These are phyloP conservation scores for Lottia scabra DNA, from an alignment of 2,888 invertebrate species.

Conservation along the genomic window DNA sequence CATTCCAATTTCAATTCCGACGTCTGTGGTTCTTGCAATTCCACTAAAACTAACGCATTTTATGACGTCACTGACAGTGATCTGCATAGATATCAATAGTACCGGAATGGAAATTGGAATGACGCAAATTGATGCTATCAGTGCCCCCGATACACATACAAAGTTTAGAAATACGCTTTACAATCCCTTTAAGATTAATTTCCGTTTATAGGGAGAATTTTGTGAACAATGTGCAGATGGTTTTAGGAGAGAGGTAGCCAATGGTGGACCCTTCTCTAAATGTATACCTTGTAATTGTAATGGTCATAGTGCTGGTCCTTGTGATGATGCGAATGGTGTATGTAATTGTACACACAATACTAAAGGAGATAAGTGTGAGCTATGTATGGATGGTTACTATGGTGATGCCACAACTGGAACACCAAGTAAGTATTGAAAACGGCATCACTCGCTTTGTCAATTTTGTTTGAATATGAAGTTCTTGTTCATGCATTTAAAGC, in stretches of 20 bases:
- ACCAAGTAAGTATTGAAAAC: slow-evolving; percentile 59
- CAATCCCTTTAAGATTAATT: neutral
- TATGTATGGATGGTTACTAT: slow-evolving; percentile 93
- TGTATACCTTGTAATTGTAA: slow-evolving; percentile 98
- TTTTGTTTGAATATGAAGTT: no score
- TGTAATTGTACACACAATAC: slow-evolving; percentile 96
- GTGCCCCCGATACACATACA: no score
- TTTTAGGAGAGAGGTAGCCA: slow-evolving; percentile 87
- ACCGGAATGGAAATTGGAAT: no score
- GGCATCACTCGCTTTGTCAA: no score
- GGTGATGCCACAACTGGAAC: slow-evolving; percentile 89
- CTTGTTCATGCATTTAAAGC: no score
- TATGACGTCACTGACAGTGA: no score
- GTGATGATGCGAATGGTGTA: slow-evolving; percentile 81
- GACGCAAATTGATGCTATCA: no score
- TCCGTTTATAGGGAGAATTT: slow-evolving; percentile 39
- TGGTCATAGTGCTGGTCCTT: slow-evolving; percentile 95
- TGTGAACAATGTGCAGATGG: slow-evolving; percentile 96
- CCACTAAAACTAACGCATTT: no score
- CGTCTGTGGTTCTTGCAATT: no score
- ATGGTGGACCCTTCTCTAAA: slow-evolving; percentile 89
- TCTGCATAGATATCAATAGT: no score
- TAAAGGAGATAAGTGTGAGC: slow-evolving; percentile 91
- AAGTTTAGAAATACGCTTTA: no score
- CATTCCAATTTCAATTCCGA: no score